Evolutionary conservation across 2,797 vertebrate species (phyloP).

Genomic region (Myoxocephalus aenaeus): DNA sequence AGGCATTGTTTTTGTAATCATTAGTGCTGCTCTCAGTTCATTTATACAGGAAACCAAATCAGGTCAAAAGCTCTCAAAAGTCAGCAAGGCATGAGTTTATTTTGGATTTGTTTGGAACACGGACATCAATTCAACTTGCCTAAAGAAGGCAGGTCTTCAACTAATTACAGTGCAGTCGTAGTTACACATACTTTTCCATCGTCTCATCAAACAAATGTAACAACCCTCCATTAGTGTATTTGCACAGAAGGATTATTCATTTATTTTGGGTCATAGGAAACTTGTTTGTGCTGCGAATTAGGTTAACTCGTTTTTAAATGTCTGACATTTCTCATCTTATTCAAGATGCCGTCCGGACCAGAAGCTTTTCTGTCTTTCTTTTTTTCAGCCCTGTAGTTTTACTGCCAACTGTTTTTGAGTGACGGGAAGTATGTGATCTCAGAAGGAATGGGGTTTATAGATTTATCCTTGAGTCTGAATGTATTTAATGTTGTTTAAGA

Average conservation of each 20-base stretch:
- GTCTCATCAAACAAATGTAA: neutral
- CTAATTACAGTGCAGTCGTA: neutral
- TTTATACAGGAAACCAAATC: conserved; percentile 32
- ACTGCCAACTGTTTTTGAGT: conserved; percentile 26
- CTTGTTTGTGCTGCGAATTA: conserved; percentile 16
- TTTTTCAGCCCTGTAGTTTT: conserved; percentile 21
- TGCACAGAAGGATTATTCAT: neutral
- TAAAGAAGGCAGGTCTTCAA: neutral
- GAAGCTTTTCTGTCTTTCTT: conserved; percentile 14
- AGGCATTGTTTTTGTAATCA: conserved; percentile 20
- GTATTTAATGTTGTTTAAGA: conserved; percentile 8
- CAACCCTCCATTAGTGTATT: neutral
- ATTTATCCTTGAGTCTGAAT: conserved; percentile 13
- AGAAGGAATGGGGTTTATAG: conserved; percentile 23
- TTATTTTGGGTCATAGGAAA: neutral
- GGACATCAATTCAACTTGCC: conserved; percentile 4
- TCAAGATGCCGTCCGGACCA: conserved; percentile 35
- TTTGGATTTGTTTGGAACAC: conserved; percentile 34
- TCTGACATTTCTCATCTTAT: conserved; percentile 30
- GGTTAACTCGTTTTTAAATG: conserved; percentile 24
- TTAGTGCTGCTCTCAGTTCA: conserved; percentile 21
- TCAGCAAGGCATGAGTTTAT: conserved; percentile 4
- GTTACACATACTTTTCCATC: neutral
- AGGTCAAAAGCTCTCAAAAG: conserved; percentile 4
- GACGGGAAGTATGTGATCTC: conserved; percentile 17